These are phyloP conservation scores for Engystomops pustulosus DNA, from an alignment of 2,113 vertebrate species.

Conservation along the genomic window DNA sequence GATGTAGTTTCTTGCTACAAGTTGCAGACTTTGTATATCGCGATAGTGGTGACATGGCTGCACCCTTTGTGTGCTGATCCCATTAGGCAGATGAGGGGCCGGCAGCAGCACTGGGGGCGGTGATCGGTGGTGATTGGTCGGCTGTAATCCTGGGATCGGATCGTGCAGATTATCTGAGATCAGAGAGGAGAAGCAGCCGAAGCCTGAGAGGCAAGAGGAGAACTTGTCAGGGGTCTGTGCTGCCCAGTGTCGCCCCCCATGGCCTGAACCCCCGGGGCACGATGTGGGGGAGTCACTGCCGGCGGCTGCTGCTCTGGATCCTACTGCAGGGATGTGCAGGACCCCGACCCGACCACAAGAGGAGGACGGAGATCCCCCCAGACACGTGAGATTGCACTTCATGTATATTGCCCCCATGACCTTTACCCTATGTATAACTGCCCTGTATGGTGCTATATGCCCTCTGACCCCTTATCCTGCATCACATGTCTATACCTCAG, in stretches of 20 bases:
- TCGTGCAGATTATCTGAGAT: conserved; percentile 47
- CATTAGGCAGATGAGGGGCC: conserved; percentile 12
- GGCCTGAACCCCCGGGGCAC: conserved; percentile 1
- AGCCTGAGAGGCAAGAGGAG: background rate
- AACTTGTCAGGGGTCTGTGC: background rate
- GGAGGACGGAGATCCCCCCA: background rate
- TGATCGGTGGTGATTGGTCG: conserved; percentile 14
- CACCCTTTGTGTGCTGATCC: background rate
- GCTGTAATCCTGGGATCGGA: conserved; percentile 32
- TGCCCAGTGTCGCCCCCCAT: background rate
- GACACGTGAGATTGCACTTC: background rate
- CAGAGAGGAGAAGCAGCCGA: conserved; percentile 4
- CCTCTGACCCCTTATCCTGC: too few species aligned
- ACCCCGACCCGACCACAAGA: background rate
- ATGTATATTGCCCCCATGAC: too few species aligned
- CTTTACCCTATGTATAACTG: too few species aligned
- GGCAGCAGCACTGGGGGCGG: background rate
- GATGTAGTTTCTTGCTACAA: too few species aligned
- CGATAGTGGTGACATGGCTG: background rate
- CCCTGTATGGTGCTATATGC: too few species aligned
- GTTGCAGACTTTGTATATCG: background rate
- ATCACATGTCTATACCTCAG: too few species aligned
- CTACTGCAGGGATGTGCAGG: background rate
- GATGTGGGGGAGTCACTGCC: background rate
- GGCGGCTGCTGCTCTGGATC: background rate